These are phyloP conservation scores for Pempheris klunzingeri DNA, from an alignment of 2,797 vertebrate species.

Conservation along the genomic window DNA sequence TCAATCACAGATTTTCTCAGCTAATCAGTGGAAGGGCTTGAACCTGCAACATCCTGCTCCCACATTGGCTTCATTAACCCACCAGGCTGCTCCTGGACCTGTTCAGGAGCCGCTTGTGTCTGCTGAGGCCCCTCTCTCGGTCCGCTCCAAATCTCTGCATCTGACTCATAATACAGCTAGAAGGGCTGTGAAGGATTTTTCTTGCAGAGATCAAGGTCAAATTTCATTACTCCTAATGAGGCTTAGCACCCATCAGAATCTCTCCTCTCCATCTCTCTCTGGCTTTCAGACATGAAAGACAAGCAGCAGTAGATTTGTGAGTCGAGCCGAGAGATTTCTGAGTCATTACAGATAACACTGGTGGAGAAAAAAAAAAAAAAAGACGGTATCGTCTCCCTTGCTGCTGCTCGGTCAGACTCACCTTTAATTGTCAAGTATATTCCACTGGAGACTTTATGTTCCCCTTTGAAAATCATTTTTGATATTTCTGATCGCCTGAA, in stretches of 20 bases:
- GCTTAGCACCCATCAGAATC: conserved; percentile 44
- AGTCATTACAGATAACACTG: conserved; percentile 38
- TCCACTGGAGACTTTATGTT: not conserved
- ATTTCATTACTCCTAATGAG: conserved; percentile 69
- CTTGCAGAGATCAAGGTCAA: conserved; percentile 66
- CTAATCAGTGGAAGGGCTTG: not conserved
- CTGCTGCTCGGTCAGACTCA: conserved; percentile 27
- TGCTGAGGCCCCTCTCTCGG: conserved; percentile 10
- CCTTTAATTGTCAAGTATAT: conserved; percentile 47
- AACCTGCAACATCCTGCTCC: conserved; percentile 10
- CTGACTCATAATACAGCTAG: conserved; percentile 18
- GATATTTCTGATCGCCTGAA: conserved; percentile 2
- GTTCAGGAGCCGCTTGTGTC: conserved; percentile 7
- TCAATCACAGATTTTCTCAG: not conserved
- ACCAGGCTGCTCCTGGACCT: conserved; percentile 5
- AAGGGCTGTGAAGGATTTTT: conserved; percentile 28
- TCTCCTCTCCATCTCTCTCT: conserved; percentile 36
- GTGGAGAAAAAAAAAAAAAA: conserved; percentile 17
- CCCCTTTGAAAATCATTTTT: conserved; percentile 9
- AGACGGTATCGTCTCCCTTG: conserved; percentile 5
- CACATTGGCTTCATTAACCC: conserved; percentile 14
- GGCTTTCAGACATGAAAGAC: conserved; percentile 60
- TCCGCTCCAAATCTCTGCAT: conserved; percentile 24
- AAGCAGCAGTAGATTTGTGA: conserved; percentile 36
- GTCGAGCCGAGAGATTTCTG: conserved; percentile 17